A percentile compares a stretch with the other conserved stretches of the same genome.
Conservation (phyloP, 2,113 vertebrate genomes). For the Etheostoma spectabile region DNA sequence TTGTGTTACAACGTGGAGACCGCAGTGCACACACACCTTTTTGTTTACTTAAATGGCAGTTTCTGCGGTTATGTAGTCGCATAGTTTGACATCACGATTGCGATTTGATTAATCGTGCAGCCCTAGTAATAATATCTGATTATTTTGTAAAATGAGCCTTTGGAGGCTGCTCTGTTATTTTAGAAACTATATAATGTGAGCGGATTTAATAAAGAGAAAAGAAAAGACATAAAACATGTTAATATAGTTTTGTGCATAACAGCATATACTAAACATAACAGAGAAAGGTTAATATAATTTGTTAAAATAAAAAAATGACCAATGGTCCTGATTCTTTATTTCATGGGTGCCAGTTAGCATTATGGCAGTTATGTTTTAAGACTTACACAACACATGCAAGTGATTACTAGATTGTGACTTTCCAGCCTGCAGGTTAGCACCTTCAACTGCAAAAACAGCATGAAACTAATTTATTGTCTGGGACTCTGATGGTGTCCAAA, state of each 20-base stretch:
- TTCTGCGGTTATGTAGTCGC: too few species aligned
- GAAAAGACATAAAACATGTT: not conserved
- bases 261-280: not conserved
- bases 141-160: not conserved
- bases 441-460: conserved; percentile 19
- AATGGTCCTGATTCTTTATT: not conserved
- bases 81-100: too few species aligned
- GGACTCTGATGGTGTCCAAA: conserved; percentile 25
- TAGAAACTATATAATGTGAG: not conserved
- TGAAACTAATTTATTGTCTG: conserved; percentile 31
- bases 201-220: not conserved
- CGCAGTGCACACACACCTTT: too few species aligned
- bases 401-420: not conserved
- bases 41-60: too few species aligned
- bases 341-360: too few species aligned
- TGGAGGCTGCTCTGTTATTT: not conserved
- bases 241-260: not conserved
- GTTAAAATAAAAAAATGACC: too few species aligned
- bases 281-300: not conserved
- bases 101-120: too few species aligned
- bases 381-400: not conserved
- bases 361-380: too few species aligned
- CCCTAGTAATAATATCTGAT: not conserved
- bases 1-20: too few species aligned
- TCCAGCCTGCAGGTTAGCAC: conserved; percentile 1